phyloP scores from a whole-genome alignment of 2,113 vertebrate genomes.

The Machaerirhynchus nigripectus region DNA sequence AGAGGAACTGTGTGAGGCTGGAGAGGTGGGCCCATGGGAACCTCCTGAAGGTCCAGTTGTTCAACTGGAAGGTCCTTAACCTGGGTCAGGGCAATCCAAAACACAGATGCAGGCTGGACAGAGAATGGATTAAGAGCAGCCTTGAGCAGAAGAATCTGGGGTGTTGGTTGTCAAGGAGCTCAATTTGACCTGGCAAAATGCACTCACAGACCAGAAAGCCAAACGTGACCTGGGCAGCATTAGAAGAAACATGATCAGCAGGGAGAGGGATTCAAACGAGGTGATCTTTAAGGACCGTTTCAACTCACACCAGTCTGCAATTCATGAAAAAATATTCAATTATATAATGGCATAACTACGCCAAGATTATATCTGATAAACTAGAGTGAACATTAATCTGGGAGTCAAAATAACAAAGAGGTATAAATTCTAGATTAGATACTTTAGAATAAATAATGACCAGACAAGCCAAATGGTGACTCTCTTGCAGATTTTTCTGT shows the following conservation, averaged over 20 bases:
- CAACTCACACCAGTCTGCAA: neutral
- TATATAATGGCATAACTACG: neutral
- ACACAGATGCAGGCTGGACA: neutral
- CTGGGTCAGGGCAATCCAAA: neutral
- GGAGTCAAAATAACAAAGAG: neutral
- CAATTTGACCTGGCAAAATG: neutral
- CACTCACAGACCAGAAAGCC: neutral
- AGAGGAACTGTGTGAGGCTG: neutral
- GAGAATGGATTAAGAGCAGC: neutral
- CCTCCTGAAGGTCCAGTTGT: neutral
- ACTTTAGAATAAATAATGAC: neutral
- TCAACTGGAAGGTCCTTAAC: neutral
- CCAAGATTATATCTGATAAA: neutral
- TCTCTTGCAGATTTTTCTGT: neutral
- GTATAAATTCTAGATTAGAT: neutral
- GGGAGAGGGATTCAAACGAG: fast-evolving
- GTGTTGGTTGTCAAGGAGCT: neutral
- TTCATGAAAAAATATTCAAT: neutral
- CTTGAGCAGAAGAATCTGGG: neutral
- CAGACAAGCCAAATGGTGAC: neutral
- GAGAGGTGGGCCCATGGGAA: neutral
- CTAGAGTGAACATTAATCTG: neutral
- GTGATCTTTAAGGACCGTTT: neutral
- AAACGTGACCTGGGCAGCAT: neutral
- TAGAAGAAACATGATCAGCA: neutral